phyloP scores from a whole-genome alignment of 1,140 invertebrate species.

The Trichoplusia ni region DNA sequence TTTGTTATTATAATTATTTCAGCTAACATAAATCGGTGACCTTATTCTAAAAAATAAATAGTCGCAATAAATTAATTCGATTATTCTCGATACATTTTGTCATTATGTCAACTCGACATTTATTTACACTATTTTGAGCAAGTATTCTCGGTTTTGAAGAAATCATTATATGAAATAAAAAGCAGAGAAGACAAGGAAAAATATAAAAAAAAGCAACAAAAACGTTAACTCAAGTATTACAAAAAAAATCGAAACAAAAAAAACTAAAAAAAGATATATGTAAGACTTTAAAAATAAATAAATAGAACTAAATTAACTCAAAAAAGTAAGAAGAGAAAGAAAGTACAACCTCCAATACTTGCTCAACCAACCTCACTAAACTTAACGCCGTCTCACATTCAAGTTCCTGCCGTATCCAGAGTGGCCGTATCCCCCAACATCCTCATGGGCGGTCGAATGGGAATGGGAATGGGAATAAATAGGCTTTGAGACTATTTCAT shows the following conservation, averaged over 20 bases:
- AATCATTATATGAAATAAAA: too few relatives aligned
- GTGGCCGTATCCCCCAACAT: constrained; percentile 84
- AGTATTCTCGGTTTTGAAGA: neutral
- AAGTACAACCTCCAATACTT: neutral
- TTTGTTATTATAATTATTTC: neutral
- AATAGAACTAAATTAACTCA: neutral
- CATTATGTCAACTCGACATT: neutral
- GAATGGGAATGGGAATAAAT: constrained; percentile 87
- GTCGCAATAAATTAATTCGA: constrained; percentile 42
- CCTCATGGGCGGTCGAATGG: constrained; percentile 86
- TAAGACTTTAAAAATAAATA: neutral
- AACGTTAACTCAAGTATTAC: neutral
- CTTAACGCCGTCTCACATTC: constrained; percentile 56
- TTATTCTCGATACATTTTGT: constrained; percentile 1
- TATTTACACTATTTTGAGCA: neutral
- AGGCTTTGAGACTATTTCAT: constrained; percentile 92
- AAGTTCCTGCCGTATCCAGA: constrained; percentile 82
- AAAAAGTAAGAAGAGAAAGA: neutral
- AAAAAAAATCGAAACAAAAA: neutral
- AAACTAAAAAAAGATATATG: neutral
- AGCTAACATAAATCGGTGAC: constrained; percentile 6
- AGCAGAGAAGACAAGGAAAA: neutral
- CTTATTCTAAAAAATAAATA: constrained; percentile 45
- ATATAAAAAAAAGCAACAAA: neutral
- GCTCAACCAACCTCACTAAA: neutral